phyloP scores from a whole-genome alignment of 1,140 invertebrate species.

The Bombus waltoni region DNA sequence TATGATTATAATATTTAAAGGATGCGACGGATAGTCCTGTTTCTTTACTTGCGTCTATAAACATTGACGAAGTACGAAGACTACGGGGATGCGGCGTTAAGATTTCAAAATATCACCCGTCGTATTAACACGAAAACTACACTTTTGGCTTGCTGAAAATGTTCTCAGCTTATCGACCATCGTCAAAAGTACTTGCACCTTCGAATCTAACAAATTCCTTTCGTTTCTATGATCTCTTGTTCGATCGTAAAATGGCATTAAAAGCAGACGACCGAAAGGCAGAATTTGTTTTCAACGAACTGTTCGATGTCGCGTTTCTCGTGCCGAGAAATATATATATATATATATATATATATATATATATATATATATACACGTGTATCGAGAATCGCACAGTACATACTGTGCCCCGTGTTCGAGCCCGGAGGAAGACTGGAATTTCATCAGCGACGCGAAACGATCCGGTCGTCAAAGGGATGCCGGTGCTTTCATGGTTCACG shows the following conservation, averaged over 20 bases:
- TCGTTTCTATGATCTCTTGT: neutral
- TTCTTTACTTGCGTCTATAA: too few species aligned
- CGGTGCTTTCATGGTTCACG: slow-evolving; percentile 7
- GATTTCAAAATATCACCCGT: neutral
- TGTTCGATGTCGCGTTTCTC: neutral
- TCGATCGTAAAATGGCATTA: neutral
- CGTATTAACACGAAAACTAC: neutral
- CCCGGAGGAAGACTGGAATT: neutral
- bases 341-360: too few species aligned
- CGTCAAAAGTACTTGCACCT: neutral
- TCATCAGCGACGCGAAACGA: neutral
- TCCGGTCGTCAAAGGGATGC: slow-evolving; percentile 26
- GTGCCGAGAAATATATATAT: neutral
- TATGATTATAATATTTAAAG: too few species aligned
- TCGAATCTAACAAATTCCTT: neutral
- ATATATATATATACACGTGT: neutral
- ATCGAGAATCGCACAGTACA: too few species aligned
- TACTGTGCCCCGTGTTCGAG: neutral
- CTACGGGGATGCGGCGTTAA: too few species aligned
- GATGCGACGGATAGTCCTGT: too few species aligned
- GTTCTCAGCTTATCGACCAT: neutral
- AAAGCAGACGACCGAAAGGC: too few species aligned
- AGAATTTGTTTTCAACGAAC: too few species aligned
- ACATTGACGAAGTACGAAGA: too few species aligned
- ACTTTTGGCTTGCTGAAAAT: too few species aligned